These are phyloP conservation scores for Dallia pectoralis DNA, from an alignment of 2,797 vertebrate genomes.

Conservation along the genomic window DNA sequence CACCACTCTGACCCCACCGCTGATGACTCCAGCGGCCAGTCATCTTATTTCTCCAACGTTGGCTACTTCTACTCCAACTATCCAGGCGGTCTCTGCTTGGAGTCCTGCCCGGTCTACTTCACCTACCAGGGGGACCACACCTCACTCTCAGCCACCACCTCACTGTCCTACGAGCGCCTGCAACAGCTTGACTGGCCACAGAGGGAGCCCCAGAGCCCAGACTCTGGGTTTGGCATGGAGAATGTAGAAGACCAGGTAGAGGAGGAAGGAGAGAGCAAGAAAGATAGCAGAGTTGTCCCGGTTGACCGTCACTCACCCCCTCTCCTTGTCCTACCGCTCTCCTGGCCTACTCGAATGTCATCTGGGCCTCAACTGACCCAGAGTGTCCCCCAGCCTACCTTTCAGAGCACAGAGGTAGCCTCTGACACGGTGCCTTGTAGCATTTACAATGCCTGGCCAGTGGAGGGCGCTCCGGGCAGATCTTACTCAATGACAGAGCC, in stretches of 20 bases:
- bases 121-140: slow-evolving; percentile 45
- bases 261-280: slow-evolving; percentile 1
- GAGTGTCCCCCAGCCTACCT: slow-evolving; percentile 14
- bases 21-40: slow-evolving; percentile 2
- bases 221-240: slow-evolving; percentile 62
- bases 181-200: background rate
- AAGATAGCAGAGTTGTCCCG: slow-evolving; percentile 20
- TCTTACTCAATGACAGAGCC: slow-evolving; percentile 68
- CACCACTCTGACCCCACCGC: background rate
- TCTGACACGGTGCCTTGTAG: slow-evolving; percentile 1
- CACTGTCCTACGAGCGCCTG: slow-evolving; percentile 49
- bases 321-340: slow-evolving; percentile 41
- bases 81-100: slow-evolving; percentile 18
- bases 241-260: slow-evolving; percentile 6
- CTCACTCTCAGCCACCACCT: slow-evolving; percentile 11
- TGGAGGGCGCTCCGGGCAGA: slow-evolving; percentile 43
- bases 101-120: slow-evolving; percentile 58
- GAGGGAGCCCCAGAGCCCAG: slow-evolving; percentile 58
- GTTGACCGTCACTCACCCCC: slow-evolving; percentile 10
- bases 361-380: slow-evolving; percentile 1
- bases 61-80: slow-evolving; percentile 67
- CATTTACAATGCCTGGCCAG: slow-evolving; percentile 41
- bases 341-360: slow-evolving; percentile 13
- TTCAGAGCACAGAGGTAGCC: slow-evolving; percentile 35
- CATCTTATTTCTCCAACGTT: slow-evolving; percentile 68